A percentile compares a stretch with the other conserved stretches of the same genome.
These are phyloP conservation scores for Crambe crambe DNA, from an alignment of 37 sponge, comb jelly and placozoan species.

Conservation along the genomic window DNA sequence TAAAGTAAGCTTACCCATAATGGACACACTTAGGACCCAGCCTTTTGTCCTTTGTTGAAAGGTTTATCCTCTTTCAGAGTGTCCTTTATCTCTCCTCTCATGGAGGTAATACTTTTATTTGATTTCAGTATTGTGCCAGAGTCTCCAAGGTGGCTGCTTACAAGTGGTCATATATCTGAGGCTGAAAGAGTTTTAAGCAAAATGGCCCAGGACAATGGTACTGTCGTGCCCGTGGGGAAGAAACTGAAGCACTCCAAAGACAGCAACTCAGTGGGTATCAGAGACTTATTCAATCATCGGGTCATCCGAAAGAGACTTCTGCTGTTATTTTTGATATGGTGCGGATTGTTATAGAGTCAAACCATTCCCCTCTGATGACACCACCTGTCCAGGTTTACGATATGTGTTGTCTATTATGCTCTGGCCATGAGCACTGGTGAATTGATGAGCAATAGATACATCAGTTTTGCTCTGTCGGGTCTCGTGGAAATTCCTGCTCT, in stretches of 20 bases:
- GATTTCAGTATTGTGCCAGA: constrained; percentile 51
- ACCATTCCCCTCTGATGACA: no score
- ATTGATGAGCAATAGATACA: constrained; percentile 51
- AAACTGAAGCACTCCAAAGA: constrained; percentile 8
- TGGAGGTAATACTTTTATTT: not conserved
- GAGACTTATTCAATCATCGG: constrained; percentile 36
- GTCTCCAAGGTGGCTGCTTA: constrained; percentile 79
- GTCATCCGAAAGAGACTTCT: constrained; percentile 26
- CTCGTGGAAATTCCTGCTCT: constrained; percentile 58
- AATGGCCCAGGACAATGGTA: constrained; percentile 59
- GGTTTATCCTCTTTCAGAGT: no score
- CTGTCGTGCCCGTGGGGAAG: constrained; percentile 11
- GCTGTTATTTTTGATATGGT: constrained; percentile 35
- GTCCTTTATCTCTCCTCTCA: not conserved
- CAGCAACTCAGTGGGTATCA: not conserved
- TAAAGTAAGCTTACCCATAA: no score
- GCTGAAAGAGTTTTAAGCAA: constrained; percentile 1
- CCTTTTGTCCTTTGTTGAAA: no score
- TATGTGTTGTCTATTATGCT: constrained; percentile 53
- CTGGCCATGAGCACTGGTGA: constrained; percentile 48
- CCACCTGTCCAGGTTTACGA: constrained; percentile 66
- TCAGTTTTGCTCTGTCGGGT: constrained; percentile 48
- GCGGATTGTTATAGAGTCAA: no score
- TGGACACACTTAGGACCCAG: no score
- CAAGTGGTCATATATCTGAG: constrained; percentile 43